These are phyloP conservation scores for Beris chalybata DNA, from an alignment of 2,888 invertebrate genomes.

Conservation along the genomic window DNA sequence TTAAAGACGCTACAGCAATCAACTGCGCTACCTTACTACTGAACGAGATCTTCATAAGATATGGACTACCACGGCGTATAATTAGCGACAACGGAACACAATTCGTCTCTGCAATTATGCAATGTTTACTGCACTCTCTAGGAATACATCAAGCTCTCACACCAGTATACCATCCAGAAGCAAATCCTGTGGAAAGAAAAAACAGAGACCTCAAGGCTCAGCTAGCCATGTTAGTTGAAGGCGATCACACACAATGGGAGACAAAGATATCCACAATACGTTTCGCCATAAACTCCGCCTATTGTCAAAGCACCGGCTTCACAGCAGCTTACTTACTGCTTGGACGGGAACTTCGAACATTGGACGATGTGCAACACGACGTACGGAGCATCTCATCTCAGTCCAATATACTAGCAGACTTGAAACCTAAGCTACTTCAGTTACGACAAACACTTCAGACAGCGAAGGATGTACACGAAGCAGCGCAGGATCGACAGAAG, in stretches of 20 bases:
- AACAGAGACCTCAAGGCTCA: background rate
- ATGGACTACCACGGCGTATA: constrained; percentile 46
- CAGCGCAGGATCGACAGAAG: too few relatives aligned
- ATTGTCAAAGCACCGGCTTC: constrained; percentile 43
- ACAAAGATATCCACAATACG: constrained; percentile 45
- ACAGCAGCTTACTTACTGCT: constrained; percentile 47
- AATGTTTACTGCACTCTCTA: constrained; percentile 41
- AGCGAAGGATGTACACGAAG: too few relatives aligned
- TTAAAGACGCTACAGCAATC: constrained; percentile 45
- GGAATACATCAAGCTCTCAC: constrained; percentile 20
- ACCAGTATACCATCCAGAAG: constrained; percentile 48
- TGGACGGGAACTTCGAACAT: constrained; percentile 46
- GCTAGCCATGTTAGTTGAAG: constrained; percentile 41
- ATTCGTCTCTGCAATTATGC: constrained; percentile 49
- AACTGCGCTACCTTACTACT: constrained; percentile 29
- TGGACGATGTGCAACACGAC: constrained; percentile 43
- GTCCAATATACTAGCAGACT: too few relatives aligned
- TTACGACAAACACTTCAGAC: too few relatives aligned
- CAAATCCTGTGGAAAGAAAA: constrained; percentile 46
- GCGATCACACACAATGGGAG: constrained; percentile 44
- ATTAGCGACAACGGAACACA: constrained; percentile 49
- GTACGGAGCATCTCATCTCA: background rate
- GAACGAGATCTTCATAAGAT: constrained; percentile 48
- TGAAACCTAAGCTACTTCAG: too few relatives aligned
- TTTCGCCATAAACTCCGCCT: constrained; percentile 44